These are phyloP conservation scores for Drosophila hamatofila DNA, from an alignment of 2,888 invertebrate genomes.

Conservation along the genomic window DNA sequence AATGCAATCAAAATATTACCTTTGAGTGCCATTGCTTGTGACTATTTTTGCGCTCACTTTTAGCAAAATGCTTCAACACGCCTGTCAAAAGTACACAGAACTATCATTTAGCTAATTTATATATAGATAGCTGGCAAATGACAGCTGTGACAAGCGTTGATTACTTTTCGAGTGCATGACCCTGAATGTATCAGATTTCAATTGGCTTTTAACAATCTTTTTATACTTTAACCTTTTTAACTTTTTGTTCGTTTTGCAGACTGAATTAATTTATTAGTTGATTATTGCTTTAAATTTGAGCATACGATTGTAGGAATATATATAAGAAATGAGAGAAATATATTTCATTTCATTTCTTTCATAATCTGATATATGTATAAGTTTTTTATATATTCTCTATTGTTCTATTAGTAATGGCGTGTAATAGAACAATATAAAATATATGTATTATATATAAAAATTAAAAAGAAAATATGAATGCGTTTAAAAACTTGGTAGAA, in stretches of 20 bases:
- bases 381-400: no score
- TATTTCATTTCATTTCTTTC: no score
- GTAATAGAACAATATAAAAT: no score
- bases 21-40: neutral
- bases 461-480: no score
- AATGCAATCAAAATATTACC: neutral
- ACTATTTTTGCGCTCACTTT: constrained; percentile 1
- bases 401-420: no score
- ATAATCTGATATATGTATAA: no score
- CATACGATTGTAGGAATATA: no score
- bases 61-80: neutral
- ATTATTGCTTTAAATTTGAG: no score
- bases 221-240: neutral
- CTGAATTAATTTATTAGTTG: no score
- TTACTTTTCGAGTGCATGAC: neutral
- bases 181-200: neutral
- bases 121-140: constrained; percentile 2
- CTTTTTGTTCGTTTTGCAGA: neutral
- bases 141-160: constrained; percentile 2
- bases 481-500: no score
- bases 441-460: no score
- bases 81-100: neutral
- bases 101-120: neutral
- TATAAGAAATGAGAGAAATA: no score
- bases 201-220: neutral